phyloP scores from a whole-genome alignment of 2,888 invertebrate genomes.

The Coecobrya sp. region DNA sequence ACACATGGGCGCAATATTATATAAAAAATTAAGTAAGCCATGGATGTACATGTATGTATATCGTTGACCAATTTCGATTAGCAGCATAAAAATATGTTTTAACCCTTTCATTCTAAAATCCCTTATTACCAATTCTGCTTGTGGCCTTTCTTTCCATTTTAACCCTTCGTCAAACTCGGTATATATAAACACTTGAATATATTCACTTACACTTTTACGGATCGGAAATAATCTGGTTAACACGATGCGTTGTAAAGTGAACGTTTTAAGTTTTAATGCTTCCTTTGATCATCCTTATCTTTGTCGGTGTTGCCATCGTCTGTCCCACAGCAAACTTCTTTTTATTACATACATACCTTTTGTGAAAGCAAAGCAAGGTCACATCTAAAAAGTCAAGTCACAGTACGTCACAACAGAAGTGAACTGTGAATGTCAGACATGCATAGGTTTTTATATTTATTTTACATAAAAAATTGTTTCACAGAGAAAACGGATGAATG shows the following conservation, averaged over 20 bases:
- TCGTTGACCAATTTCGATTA: no score
- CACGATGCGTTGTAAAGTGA: conserved; percentile 18
- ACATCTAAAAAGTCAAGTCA: conserved; percentile 23
- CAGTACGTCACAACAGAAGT: neutral
- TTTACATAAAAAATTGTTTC: conserved; percentile 4
- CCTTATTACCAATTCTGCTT: conserved; percentile 14
- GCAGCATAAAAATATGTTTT: neutral
- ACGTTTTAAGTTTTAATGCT: conserved; percentile 37
- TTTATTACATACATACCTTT: conserved; percentile 11
- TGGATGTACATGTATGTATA: no score
- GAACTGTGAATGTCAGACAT: neutral
- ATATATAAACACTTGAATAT: neutral
- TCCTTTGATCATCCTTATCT: conserved; percentile 15
- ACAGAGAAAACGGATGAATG: neutral
- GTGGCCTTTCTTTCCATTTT: conserved; percentile 6
- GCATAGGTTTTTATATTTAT: neutral
- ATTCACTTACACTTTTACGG: neutral
- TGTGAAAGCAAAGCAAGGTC: neutral
- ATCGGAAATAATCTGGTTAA: conserved; percentile 26
- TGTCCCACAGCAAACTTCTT: neutral
- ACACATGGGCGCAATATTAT: no score
- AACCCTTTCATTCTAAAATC: neutral
- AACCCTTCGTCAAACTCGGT: neutral
- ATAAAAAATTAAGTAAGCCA: no score
- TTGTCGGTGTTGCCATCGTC: neutral